These are phyloP conservation scores for Misgurnus anguillicaudatus DNA, from an alignment of 2,113 vertebrate genomes.

Conservation along the genomic window DNA sequence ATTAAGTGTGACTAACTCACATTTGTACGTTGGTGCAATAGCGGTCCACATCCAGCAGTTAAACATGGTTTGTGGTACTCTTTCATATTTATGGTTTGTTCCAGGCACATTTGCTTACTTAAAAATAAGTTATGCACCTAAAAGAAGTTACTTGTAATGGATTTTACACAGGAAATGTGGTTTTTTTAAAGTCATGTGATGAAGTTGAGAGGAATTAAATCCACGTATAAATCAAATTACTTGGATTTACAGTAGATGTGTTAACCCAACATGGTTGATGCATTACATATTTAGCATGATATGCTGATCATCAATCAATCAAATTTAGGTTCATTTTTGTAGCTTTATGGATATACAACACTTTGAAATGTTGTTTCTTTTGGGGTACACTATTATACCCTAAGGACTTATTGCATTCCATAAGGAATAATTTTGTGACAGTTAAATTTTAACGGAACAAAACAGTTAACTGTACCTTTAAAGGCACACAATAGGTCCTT, in stretches of 20 bases:
- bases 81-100: slow-evolving; percentile 3
- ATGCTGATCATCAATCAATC: not conserved
- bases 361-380: too few relatives aligned
- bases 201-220: not conserved
- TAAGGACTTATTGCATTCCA: too few relatives aligned
- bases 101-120: not conserved
- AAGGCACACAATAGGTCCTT: too few relatives aligned
- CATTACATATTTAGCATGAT: not conserved
- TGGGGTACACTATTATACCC: too few relatives aligned
- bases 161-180: not conserved
- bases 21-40: slow-evolving; percentile 18
- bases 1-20: slow-evolving; percentile 23
- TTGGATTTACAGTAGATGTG: not conserved
- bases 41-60: not conserved
- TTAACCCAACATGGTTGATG: not conserved
- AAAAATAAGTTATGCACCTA: not conserved
- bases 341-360: too few relatives aligned
- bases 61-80: not conserved
- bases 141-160: not conserved
- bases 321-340: too few relatives aligned
- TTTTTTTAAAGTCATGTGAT: not conserved
- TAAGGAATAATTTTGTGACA: too few relatives aligned
- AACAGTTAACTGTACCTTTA: too few relatives aligned
- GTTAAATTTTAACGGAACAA: too few relatives aligned
- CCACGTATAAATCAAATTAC: not conserved